Conservation (phyloP, 2,797 vertebrate species). For the Sebastes aleutianus region DNA sequence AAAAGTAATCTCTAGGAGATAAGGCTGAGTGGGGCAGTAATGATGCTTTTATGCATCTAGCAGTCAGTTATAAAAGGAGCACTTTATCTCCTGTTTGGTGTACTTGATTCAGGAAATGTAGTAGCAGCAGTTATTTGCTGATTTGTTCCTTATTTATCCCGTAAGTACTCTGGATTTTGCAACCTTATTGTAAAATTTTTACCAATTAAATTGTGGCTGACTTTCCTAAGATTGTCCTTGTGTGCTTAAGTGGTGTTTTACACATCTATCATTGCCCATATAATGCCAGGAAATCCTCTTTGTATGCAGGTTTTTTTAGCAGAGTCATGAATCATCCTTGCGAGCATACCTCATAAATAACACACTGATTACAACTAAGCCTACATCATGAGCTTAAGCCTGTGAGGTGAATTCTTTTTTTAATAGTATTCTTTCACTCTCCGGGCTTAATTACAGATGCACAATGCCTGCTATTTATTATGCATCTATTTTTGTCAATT, state of each 20-base stretch:
- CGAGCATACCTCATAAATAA: constrained; percentile 7
- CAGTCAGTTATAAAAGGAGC: not conserved
- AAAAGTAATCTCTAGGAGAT: not conserved
- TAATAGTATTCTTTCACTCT: constrained; percentile 20
- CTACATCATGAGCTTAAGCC: constrained; percentile 6
- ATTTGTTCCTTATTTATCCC: not conserved
- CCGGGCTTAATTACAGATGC: constrained; percentile 28
- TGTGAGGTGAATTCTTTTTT: constrained; percentile 30
- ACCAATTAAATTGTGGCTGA: not conserved
- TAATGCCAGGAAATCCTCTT: constrained; percentile 5
- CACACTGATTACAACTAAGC: constrained; percentile 19
- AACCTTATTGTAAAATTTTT: not conserved
- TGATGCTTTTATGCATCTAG: not conserved
- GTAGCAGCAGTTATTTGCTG: not conserved
- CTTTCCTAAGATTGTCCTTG: not conserved
- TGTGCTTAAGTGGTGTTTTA: not conserved
- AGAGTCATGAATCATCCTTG: constrained; percentile 7
- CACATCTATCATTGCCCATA: not conserved
- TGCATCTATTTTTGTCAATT: constrained; percentile 45
- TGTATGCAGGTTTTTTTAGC: not conserved
- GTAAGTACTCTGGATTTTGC: not conserved
- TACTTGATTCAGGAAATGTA: not conserved
- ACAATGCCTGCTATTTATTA: constrained; percentile 30
- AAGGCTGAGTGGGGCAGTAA: not conserved
- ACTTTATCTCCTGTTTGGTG: not conserved